Evolutionary conservation across 2,888 invertebrate species (phyloP), one percentile per base, ranked within the genome.

Genomic region (Athalia cordata): DNA sequence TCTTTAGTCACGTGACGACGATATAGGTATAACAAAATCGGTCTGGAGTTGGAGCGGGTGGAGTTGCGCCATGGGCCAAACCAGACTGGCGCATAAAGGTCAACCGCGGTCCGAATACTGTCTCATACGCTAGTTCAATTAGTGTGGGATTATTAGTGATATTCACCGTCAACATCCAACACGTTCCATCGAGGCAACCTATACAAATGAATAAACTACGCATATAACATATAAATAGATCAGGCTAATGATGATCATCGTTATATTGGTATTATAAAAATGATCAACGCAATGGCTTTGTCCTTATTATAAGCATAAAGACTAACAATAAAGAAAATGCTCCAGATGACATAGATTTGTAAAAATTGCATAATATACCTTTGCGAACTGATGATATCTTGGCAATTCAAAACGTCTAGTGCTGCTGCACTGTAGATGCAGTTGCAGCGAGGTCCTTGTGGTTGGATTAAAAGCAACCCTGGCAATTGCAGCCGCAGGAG

Each of bases 11-110:
- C 68, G 68, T 68, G 68, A 68, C 29, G 11, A n/a, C 9, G 29
- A 29, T 29, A 29, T 29, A 29, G 29, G 29, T 29, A 29, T 29
- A 29, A 29, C 29, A 2, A 29, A 29, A 29, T 29, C 55, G n/a
- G 13, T 45, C 72, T 59, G 57, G 72, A 72, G 47, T 57, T 13
- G 72, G 57, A 72, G 72, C 57, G 0, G 29, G 29, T 29, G 29
- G 29, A 29, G 29, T 29, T 29, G 29, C 29, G 29, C 29, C 29
- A 29, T 72, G 72, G 57, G 72, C 72, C 47, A 59, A 45, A 15
- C 57, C 29, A 47, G 47, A 59, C 45, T 59, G 72, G 59, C 72
- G 72, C 59, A 59, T 72, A 72, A 29, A 72, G 72, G 72, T 72
- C 72, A 72, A 43, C 4, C 68, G 50, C 68, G 67, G 47, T 49